Evolutionary conservation across 2,797 vertebrate species (phyloP).

Genomic region (Muscicapa striata): DNA sequence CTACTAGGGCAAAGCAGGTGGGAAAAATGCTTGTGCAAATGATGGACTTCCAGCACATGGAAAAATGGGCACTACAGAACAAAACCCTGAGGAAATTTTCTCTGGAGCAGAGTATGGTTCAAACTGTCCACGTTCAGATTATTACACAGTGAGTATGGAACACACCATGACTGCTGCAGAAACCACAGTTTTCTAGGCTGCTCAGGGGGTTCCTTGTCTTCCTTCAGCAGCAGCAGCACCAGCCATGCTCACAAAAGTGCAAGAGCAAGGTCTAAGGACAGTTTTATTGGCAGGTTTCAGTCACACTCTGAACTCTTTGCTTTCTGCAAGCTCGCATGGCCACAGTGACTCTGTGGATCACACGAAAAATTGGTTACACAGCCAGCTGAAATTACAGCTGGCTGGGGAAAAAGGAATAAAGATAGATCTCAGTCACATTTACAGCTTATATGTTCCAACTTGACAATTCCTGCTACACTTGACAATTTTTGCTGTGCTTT

Average conservation of each 20-base stretch:
- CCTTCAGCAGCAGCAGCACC: background rate
- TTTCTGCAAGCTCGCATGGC: accelerated
- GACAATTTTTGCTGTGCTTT: background rate
- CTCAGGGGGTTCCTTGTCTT: background rate
- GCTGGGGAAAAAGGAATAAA: background rate
- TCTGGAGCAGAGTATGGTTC: background rate
- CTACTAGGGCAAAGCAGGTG: background rate
- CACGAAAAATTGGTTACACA: background rate
- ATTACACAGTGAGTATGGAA: background rate
- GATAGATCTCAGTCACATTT: background rate
- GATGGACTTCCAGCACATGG: background rate
- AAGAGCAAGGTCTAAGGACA: background rate
- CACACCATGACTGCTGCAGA: background rate
- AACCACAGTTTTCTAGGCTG: background rate
- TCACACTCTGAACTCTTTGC: background rate
- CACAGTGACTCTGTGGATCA: background rate
- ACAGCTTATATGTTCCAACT: background rate
- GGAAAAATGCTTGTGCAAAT: background rate
- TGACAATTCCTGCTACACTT: background rate
- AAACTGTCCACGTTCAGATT: background rate
- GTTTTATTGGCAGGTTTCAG: background rate
- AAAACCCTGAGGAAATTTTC: background rate
- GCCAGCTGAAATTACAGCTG: background rate
- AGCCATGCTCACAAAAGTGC: accelerated
- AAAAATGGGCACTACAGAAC: background rate